phyloP scores from a whole-genome alignment of 53 echinoderm and acorn worm species.

The Antedon mediterranea region DNA sequence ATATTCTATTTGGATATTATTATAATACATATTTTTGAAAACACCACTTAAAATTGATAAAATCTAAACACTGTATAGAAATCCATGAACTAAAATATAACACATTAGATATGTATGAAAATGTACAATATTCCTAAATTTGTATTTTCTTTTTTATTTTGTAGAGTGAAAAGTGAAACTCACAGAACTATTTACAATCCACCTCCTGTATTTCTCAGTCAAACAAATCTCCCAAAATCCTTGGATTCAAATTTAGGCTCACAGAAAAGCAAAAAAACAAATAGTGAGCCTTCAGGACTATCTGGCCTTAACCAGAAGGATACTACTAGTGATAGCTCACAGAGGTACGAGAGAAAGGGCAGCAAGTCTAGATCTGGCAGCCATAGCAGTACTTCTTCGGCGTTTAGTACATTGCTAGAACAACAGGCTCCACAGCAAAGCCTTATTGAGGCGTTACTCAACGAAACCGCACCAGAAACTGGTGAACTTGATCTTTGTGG shows the following conservation, averaged over 20 bases:
- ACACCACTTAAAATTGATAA: too few species aligned
- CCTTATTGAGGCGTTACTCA: neutral
- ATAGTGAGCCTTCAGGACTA: neutral
- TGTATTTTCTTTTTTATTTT: neutral
- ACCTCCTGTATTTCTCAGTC: neutral
- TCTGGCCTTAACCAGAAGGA: neutral
- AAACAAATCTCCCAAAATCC: neutral
- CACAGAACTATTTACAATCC: neutral
- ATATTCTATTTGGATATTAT: too few species aligned
- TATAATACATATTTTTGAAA: too few species aligned
- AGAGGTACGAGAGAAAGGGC: neutral
- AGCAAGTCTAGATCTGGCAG: neutral
- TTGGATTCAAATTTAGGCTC: neutral
- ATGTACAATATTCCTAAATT: too few species aligned
- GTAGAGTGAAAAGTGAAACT: neutral
- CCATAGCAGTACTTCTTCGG: neutral
- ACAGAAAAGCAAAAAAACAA: neutral
- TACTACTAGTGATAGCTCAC: neutral
- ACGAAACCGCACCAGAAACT: neutral
- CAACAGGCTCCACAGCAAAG: neutral
- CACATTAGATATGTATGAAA: too few species aligned
- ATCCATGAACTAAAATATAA: too few species aligned
- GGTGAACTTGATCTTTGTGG: slow-evolving; percentile 3
- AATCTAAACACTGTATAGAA: too few species aligned
- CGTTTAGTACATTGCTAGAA: neutral